Evolutionary conservation across 35 echinoderm and acorn worm species (phyloP).

Genomic region (Ophiothrix spiculata): DNA sequence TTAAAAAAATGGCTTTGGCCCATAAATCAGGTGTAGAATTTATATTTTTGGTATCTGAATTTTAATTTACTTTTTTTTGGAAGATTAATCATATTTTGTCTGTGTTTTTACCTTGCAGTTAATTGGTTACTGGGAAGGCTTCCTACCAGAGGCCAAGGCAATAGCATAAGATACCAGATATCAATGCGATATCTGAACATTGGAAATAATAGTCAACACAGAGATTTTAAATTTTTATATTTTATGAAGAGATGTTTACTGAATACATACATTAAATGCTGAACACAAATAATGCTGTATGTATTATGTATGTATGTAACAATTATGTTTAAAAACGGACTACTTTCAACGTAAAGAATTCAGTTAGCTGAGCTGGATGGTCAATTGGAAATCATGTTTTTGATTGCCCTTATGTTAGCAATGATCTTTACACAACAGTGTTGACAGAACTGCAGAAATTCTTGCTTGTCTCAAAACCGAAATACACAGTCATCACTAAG

Average conservation of each 20-base stretch:
- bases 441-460: too few relatives aligned
- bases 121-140: constrained; percentile 90
- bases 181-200: not conserved
- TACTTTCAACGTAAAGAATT: too few relatives aligned
- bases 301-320: not conserved
- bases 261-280: too few relatives aligned
- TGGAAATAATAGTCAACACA: not conserved
- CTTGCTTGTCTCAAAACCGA: too few relatives aligned
- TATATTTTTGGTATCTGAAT: not conserved
- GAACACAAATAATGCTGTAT: not conserved
- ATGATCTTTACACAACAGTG: too few relatives aligned
- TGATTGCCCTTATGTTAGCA: too few relatives aligned
- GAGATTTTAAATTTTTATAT: not conserved
- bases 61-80: not conserved
- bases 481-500: too few relatives aligned
- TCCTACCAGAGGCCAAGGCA: constrained; percentile 93
- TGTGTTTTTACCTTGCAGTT: constrained; percentile 48
- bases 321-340: too few relatives aligned
- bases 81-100: not conserved
- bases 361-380: too few relatives aligned
- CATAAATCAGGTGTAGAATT: not conserved
- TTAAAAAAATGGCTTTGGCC: not conserved
- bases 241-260: too few relatives aligned
- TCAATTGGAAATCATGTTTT: too few relatives aligned
- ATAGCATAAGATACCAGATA: constrained; percentile 45